phyloP scores from a whole-genome alignment of 2,797 vertebrate species.

The Amazona finschi region DNA sequence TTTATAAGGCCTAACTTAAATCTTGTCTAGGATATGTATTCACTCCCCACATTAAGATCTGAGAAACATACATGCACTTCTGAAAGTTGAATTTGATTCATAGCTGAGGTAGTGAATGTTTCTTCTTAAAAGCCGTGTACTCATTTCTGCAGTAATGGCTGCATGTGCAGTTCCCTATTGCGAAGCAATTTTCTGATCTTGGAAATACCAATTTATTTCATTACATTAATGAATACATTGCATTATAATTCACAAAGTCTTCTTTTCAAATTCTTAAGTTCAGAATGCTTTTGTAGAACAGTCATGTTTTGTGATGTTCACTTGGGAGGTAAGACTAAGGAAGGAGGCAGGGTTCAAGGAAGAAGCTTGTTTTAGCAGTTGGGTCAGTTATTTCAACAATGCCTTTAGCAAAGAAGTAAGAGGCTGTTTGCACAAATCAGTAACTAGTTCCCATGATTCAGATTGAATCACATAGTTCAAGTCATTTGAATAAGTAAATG shows the following conservation, averaged over 20 bases:
- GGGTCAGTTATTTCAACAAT: slow-evolving; percentile 45
- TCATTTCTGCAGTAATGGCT: neutral
- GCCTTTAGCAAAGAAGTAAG: slow-evolving; percentile 32
- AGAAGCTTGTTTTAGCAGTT: slow-evolving; percentile 53
- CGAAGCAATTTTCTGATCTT: neutral
- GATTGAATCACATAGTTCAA: slow-evolving; percentile 22
- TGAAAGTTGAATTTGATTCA: neutral
- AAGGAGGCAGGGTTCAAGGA: slow-evolving; percentile 2
- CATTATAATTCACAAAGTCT: neutral
- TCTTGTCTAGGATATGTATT: neutral
- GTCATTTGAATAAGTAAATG: slow-evolving; percentile 40
- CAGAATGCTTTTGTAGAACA: neutral
- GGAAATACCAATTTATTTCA: neutral
- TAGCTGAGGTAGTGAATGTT: neutral
- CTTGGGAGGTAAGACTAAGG: neutral
- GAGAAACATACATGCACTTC: neutral
- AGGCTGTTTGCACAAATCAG: slow-evolving; percentile 17
- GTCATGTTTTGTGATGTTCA: neutral
- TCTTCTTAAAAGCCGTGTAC: neutral
- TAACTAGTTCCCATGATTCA: slow-evolving; percentile 46
- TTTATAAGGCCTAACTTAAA: neutral
- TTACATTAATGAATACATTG: neutral
- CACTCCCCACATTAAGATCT: fast-evolving
- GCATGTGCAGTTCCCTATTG: neutral
- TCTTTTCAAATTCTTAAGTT: neutral